These are phyloP conservation scores for Pampusana beccarii DNA, from an alignment of 2,113 vertebrate genomes.

Conservation along the genomic window DNA sequence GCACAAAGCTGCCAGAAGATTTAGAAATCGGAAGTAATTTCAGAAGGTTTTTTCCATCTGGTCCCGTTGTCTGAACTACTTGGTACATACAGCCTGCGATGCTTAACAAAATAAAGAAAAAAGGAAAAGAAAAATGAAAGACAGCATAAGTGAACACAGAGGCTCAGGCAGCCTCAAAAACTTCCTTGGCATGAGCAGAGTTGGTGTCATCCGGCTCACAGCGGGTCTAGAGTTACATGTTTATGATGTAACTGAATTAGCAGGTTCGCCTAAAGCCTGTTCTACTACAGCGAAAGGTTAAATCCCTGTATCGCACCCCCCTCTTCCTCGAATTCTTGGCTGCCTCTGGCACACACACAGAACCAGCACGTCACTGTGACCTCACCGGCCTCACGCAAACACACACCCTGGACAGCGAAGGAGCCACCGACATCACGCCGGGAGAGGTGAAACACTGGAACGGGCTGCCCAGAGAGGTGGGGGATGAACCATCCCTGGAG, in stretches of 20 bases:
- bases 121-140: slow-evolving; percentile 22
- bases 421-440: rapidly evolving
- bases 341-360: too few relatives aligned
- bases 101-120: slow-evolving; percentile 74
- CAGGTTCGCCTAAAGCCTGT: rapidly evolving
- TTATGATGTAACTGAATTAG: rapidly evolving
- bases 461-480: too few relatives aligned
- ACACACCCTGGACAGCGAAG: rapidly evolving
- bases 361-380: rapidly evolving
- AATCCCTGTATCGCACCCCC: rapidly evolving
- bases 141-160: neutral
- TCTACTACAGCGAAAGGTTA: rapidly evolving
- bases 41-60: slow-evolving; percentile 89
- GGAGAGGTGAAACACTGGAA: neutral
- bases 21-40: slow-evolving; percentile 87
- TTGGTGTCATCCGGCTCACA: rapidly evolving
- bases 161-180: rapidly evolving
- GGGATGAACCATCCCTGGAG: too few relatives aligned
- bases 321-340: rapidly evolving
- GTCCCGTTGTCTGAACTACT: slow-evolving; percentile 83
- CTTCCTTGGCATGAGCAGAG: rapidly evolving
- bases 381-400: rapidly evolving
- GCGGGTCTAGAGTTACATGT: rapidly evolving
- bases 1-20: slow-evolving; percentile 77
- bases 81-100: slow-evolving; percentile 86